Percentiles rank a stretch among this genome's conserved stretches.
Conservation (phyloP, 2,113 vertebrate genomes). For the Ictalurus furcatus region DNA sequence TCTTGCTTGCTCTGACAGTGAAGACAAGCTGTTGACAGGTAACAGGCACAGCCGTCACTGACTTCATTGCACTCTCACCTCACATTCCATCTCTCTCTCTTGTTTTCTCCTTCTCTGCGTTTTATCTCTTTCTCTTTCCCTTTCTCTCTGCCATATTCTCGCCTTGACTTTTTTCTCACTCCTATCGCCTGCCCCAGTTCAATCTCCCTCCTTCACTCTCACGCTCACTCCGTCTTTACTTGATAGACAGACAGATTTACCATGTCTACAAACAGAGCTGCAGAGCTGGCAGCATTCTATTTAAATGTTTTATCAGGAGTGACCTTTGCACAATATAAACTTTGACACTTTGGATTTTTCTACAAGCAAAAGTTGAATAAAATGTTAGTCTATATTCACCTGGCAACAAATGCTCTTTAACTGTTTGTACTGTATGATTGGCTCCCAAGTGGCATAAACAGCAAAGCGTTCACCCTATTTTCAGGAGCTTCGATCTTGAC, state of each 20-base stretch:
- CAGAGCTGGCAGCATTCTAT: constrained; percentile 38
- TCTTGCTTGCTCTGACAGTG: constrained; percentile 49
- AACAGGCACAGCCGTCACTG: constrained; percentile 54
- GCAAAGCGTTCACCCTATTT: not conserved
- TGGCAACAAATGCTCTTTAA: not conserved
- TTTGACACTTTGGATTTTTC: not conserved
- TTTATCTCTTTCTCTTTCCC: constrained; percentile 13
- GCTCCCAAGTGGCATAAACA: not conserved
- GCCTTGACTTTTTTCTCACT: constrained; percentile 14
- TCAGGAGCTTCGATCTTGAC: not conserved
- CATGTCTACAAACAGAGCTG: constrained; percentile 38
- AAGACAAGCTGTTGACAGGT: constrained; percentile 57
- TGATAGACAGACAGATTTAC: constrained; percentile 38
- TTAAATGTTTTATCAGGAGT: constrained; percentile 27
- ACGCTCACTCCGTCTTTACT: not conserved
- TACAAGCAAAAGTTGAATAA: constrained; percentile 15
- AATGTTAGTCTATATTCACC: not conserved
- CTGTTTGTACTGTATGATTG: not conserved
- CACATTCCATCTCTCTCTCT: constrained; percentile 48
- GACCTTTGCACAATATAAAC: constrained; percentile 24
- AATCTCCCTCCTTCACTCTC: not conserved
- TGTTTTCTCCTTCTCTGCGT: constrained; percentile 9
- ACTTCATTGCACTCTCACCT: constrained; percentile 54
- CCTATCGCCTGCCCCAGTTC: constrained; percentile 8
- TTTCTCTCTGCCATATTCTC: constrained; percentile 24